These are phyloP conservation scores for Hyalella azteca DNA, from an alignment of 2,888 invertebrate genomes.

Conservation along the genomic window DNA sequence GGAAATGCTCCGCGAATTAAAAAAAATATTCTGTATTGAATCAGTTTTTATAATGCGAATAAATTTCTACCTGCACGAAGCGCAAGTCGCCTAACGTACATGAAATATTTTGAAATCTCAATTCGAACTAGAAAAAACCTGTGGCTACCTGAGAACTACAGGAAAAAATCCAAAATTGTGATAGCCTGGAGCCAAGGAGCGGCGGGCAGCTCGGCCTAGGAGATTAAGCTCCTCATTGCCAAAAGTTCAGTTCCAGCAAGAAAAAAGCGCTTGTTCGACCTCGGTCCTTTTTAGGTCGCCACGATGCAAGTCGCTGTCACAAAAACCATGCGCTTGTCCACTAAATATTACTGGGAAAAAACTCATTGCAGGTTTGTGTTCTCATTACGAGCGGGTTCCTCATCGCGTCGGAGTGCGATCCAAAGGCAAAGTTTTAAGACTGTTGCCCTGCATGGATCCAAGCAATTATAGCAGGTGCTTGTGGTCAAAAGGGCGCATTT, in stretches of 20 bases:
- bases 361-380: background rate
- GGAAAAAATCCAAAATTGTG: too few relatives aligned
- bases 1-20: too few relatives aligned
- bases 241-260: background rate
- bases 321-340: slow-evolving; percentile 6
- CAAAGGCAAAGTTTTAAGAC: background rate
- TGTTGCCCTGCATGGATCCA: too few relatives aligned
- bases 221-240: background rate
- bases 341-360: slow-evolving; percentile 1
- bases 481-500: background rate
- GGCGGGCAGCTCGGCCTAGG: background rate
- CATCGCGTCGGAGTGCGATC: background rate
- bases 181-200: background rate
- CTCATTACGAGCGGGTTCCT: background rate
- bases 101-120: too few relatives aligned
- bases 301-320: background rate
- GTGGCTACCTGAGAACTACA: too few relatives aligned
- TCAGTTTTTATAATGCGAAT: too few relatives aligned
- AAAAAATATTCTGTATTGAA: too few relatives aligned
- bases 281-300: background rate
- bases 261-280: background rate
- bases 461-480: too few relatives aligned
- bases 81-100: too few relatives aligned
- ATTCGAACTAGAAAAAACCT: too few relatives aligned
- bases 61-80: too few relatives aligned